Base-by-base conservation (phyloP, 2,888 invertebrate species). In the Idaea aversata region DNA sequence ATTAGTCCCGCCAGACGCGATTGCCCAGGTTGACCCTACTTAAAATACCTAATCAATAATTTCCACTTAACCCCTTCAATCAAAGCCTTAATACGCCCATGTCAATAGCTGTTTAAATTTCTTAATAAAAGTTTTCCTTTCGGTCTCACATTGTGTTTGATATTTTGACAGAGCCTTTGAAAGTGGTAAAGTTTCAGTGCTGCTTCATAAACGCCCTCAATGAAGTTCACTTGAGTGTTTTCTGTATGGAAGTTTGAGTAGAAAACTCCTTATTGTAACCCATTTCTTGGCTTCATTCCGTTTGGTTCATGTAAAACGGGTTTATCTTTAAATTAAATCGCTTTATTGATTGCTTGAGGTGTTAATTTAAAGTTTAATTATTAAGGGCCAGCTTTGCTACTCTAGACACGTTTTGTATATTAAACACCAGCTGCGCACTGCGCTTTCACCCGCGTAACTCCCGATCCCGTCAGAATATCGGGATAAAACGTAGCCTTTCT, bases 81-180 rank as follows among this genome's bases (percentile, higher is more conserved):
- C 47, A 47, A 10, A 47, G 7, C 47, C 47, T 47, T 7, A 47
- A 10, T 47, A 47, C 47, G 47, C 47, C 47, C 47, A 47, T 10
- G 47, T 47, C 47, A 47, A 47, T 47, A 81, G 85, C 74, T 81
- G 84, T 86, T 89, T 87, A 85, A 88, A 88, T 86, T 86, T 82
- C 81, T 83, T 83, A 84, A 88, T 88, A 88, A 87, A 86, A 88
- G 82, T 85, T 87, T 38, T 10, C 64, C 66, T 76, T 81, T 78
- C 74, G 72, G 74, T 72, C 70, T 77, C 78, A 75, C 73, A 83
- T 83, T 85, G 83, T 84, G 78, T 81, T 82, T 84, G 83, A 83
- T 85, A 85, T 86, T 87, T 85, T 84, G 83, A 86, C 84, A 82
- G 80, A 73, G 77, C 68, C 74, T 78, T 78, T 76, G 75, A 75